phyloP scores from a whole-genome alignment of 2,797 vertebrate genomes.

The Tangara arthus region DNA sequence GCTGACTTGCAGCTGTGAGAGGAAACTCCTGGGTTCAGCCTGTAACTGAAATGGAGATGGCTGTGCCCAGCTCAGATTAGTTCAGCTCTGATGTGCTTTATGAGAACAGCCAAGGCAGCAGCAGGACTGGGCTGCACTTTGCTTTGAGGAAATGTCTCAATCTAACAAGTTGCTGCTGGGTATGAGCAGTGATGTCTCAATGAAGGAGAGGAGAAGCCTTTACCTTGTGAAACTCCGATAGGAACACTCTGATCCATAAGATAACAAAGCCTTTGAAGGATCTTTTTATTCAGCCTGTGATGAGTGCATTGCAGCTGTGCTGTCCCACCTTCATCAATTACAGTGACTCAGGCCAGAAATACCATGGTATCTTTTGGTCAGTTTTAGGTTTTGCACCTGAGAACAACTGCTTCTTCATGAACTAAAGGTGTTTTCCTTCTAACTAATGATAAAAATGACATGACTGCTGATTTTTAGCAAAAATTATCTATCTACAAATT shows the following conservation, averaged over 20 bases:
- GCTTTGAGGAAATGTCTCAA: not conserved
- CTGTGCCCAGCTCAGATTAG: not conserved
- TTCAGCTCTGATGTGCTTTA: not conserved
- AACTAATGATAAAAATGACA: not conserved
- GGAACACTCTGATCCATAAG: not conserved
- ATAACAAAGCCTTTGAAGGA: not conserved
- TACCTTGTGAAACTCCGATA: not conserved
- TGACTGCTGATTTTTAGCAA: not conserved
- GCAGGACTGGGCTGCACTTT: not conserved
- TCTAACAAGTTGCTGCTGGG: not conserved
- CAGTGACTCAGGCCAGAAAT: not conserved
- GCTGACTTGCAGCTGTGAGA: not conserved
- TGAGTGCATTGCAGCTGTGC: not conserved
- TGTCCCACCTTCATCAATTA: not conserved
- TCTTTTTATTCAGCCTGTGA: not conserved
- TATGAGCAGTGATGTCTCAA: not conserved
- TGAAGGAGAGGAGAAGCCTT: not conserved
- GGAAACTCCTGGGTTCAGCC: not conserved
- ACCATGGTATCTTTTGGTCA: not conserved
- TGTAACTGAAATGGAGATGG: not conserved
- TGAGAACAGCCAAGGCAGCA: not conserved
- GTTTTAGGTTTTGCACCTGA: not conserved
- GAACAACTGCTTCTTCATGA: not conserved
- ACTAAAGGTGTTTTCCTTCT: not conserved
- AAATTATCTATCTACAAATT: not conserved